phyloP scores from a whole-genome alignment of 2,888 invertebrate species.

The Cheilosia vernalis region DNA sequence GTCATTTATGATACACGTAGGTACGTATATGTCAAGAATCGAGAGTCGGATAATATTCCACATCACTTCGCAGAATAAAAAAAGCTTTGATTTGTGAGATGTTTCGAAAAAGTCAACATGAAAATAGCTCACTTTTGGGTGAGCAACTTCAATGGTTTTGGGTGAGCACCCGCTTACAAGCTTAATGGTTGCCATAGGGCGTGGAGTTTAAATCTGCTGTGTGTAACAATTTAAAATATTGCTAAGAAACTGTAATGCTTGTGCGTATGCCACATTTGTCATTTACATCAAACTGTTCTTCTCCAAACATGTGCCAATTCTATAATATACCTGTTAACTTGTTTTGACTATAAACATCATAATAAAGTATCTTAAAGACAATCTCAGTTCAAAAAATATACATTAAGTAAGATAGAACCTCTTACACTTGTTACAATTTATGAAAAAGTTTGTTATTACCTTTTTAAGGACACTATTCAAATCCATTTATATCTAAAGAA shows the following conservation, averaged over 20 bases:
- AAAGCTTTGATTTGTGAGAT: too few species aligned
- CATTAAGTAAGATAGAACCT: background rate
- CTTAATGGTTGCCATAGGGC: too few species aligned
- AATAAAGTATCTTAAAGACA: conserved; percentile 49
- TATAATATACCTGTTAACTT: background rate
- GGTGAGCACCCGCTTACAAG: too few species aligned
- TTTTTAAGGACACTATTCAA: background rate
- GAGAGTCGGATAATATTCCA: too few species aligned
- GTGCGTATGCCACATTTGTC: background rate
- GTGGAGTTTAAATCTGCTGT: too few species aligned
- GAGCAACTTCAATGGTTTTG: too few species aligned
- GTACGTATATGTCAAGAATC: too few species aligned
- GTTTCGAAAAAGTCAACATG: too few species aligned
- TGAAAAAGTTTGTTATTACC: conserved; percentile 1
- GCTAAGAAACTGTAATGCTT: background rate
- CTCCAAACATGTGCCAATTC: conserved; percentile 27
- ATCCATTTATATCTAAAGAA: background rate
- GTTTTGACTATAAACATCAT: background rate
- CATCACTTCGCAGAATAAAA: too few species aligned
- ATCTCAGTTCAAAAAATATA: conserved; percentile 42
- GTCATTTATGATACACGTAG: too few species aligned
- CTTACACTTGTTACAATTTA: background rate
- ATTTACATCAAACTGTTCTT: background rate
- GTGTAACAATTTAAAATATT: background rate
- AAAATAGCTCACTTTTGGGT: too few species aligned